A percentile compares a stretch with the other conserved stretches of the same genome.
phyloP scores from a whole-genome alignment of 2,888 invertebrate genomes.

The Crepidodera aurea region DNA sequence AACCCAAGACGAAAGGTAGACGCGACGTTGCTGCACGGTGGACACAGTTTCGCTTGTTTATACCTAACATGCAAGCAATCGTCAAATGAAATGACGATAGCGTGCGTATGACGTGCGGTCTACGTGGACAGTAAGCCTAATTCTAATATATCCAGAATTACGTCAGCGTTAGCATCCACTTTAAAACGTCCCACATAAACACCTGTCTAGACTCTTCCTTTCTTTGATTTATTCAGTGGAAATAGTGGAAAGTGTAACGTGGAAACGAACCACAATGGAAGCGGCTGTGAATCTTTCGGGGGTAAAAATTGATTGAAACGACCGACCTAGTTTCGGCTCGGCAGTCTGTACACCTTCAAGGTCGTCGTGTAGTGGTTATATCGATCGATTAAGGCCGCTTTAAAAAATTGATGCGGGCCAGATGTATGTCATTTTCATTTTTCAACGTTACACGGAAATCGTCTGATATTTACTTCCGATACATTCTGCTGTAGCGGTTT shows the following conservation, averaged over 20 bases:
- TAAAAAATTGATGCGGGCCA: conserved; percentile 7
- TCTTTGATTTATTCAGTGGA: not conserved
- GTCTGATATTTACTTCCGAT: no score
- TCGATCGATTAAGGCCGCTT: conserved; percentile 8
- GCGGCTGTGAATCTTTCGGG: not conserved
- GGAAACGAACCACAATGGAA: not conserved
- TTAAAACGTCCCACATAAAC: not conserved
- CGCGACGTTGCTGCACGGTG: no score
- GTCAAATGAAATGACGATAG: no score
- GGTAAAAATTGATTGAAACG: conserved; percentile 9
- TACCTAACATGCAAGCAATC: no score
- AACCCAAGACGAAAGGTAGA: no score
- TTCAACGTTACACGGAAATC: no score
- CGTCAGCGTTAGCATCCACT: not conserved
- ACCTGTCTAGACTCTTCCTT: conserved; percentile 3
- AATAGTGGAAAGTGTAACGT: conserved; percentile 4
- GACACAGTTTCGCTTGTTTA: no score
- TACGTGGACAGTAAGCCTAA: no score
- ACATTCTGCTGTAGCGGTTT: no score
- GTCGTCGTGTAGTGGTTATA: not conserved
- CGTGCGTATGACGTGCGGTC: no score
- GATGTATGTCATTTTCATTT: not conserved
- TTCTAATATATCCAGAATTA: no score
- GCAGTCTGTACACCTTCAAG: conserved; percentile 9
- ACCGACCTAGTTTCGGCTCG: conserved; percentile 12